A percentile compares a stretch with the other conserved stretches of the same genome.
Conservation (phyloP, 2,797 vertebrate genomes). For the Rallus crepitans region DNA sequence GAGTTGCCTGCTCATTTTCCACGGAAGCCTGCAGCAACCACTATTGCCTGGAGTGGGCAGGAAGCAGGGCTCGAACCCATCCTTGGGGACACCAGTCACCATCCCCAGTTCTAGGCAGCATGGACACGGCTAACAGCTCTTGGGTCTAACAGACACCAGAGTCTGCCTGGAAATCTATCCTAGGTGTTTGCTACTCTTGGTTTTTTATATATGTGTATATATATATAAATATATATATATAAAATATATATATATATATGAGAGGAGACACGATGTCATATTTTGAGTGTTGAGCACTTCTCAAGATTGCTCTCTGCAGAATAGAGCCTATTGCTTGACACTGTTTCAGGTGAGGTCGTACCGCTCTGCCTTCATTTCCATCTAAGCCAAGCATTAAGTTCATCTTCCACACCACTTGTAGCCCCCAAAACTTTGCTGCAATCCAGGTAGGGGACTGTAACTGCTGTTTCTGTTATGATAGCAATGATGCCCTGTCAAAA, state of each 20-base stretch:
- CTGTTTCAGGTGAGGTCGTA: background rate
- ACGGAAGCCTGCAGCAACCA: too few relatives aligned
- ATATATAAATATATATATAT: rapidly evolving
- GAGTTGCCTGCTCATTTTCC: rapidly evolving
- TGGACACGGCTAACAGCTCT: rapidly evolving
- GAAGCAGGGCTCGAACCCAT: rapidly evolving
- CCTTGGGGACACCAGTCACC: background rate
- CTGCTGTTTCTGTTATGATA: background rate
- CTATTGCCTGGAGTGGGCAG: too few relatives aligned
- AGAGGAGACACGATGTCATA: background rate
- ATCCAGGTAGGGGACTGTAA: rapidly evolving
- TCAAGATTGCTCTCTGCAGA: background rate
- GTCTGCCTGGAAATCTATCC: background rate
- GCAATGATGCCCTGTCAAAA: background rate
- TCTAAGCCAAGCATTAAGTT: rapidly evolving
- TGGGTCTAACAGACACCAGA: background rate
- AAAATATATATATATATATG: rapidly evolving
- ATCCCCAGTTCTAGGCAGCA: background rate
- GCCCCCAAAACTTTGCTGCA: background rate
- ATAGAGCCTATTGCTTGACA: background rate
- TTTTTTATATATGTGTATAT: background rate
- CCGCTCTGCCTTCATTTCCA: background rate
- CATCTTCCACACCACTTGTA: rapidly evolving
- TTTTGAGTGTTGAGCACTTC: background rate
- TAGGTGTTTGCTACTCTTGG: background rate